Conservation (phyloP, 1,140 invertebrate genomes). For the Pseudomyrmex concolor region DNA sequence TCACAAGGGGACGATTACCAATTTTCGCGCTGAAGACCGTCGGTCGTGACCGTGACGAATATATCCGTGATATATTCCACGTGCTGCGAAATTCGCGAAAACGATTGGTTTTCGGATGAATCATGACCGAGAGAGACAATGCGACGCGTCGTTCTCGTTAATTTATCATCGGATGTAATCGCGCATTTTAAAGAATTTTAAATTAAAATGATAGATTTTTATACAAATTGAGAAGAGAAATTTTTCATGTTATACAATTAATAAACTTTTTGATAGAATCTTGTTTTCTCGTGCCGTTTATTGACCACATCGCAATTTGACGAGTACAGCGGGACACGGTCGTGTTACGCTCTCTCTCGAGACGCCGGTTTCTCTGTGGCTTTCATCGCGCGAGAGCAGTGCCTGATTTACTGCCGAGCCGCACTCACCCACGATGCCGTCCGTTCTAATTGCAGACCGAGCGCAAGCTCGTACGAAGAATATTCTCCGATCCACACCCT, state of each 20-base stretch:
- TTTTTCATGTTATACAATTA: too few species aligned
- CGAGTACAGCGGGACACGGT: neutral
- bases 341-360: slow-evolving; percentile 12
- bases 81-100: slow-evolving; percentile 29
- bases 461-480: slow-evolving; percentile 73
- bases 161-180: too few species aligned
- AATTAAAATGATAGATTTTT: neutral
- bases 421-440: slow-evolving; percentile 81
- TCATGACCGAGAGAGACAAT: too few species aligned
- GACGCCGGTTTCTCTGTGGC: slow-evolving; percentile 50
- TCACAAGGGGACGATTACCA: slow-evolving; percentile 46
- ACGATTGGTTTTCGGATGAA: slow-evolving; percentile 15
- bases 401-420: slow-evolving; percentile 79
- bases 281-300: neutral
- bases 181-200: neutral
- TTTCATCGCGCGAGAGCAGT: slow-evolving; percentile 77
- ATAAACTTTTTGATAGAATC: too few species aligned
- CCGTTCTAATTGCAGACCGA: slow-evolving; percentile 80
- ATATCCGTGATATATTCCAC: slow-evolving; percentile 59
- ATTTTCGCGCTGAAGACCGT: slow-evolving; percentile 54
- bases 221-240: too few species aligned
- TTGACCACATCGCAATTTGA: neutral
- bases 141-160: neutral
- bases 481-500: slow-evolving; percentile 70
- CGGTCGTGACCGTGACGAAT: slow-evolving; percentile 63